A percentile compares a stretch with the other conserved stretches of the same genome.
phyloP scores from a whole-genome alignment of 1,140 invertebrate species.

The Metaphire vulgaris region DNA sequence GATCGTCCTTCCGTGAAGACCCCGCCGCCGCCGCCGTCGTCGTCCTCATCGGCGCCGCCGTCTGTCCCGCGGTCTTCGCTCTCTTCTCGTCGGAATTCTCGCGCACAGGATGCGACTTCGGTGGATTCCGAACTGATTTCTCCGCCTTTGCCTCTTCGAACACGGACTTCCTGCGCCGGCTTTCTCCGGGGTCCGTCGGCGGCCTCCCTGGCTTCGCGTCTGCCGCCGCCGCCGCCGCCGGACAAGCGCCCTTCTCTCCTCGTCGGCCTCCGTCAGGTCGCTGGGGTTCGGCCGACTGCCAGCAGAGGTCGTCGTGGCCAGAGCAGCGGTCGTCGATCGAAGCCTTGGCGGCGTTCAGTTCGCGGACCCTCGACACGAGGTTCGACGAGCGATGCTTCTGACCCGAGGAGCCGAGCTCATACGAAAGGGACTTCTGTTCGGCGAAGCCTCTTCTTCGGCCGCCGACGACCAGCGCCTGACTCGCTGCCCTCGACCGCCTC shows the following conservation, averaged over 20 bases:
- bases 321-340: too few relatives aligned
- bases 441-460: constrained; percentile 3
- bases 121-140: background rate
- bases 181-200: too few relatives aligned
- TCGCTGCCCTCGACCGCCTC: background rate
- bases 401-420: background rate
- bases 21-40: too few relatives aligned
- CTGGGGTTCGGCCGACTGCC: too few relatives aligned
- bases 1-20: background rate
- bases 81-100: background rate
- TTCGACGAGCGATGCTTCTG: background rate
- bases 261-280: too few relatives aligned
- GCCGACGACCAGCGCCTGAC: background rate
- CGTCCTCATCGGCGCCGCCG: too few relatives aligned
- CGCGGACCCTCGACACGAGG: background rate
- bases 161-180: too few relatives aligned
- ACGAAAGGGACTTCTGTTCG: constrained; percentile 21
- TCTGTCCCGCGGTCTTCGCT: background rate
- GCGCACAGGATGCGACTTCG: background rate
- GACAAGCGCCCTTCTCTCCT: too few relatives aligned
- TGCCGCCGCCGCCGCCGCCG: too few relatives aligned
- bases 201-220: too few relatives aligned
- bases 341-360: too few relatives aligned
- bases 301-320: too few relatives aligned
- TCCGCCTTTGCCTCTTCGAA: background rate